Evolutionary conservation across 2,888 invertebrate genomes (phyloP), one percentile per base, ranked within the genome.

Genomic region (Metalampra italica): DNA sequence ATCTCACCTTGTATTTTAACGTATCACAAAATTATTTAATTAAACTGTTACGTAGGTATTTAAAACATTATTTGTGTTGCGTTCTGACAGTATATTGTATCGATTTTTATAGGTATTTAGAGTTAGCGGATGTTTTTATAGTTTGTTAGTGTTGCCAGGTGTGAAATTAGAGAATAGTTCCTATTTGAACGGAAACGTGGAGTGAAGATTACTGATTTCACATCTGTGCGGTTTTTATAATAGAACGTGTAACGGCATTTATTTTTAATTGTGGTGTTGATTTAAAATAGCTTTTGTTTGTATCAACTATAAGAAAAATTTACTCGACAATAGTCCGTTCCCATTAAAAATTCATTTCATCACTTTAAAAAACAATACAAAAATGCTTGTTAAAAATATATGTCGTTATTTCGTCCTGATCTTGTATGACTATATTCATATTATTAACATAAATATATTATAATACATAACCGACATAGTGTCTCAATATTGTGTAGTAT

Each of bases 401-500:
- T 34, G 11, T 34, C 9, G 34, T 34, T 11, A 37, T 37, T 12
- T 37, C 11, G 7, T 37, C 7, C 8, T 37, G 7, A 11, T 12
- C 8, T 37, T 30, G 11, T 38, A 36, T 37, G 12, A n/a, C 38
- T 45, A 37, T 38, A 38, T 45, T 38, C n/a, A 29, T 34, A 30
- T 45, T 38, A 38, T 29, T 45, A 45, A 37, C 29, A 38, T 22
- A 30, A n/a, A n/a, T n/a, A n/a, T n/a, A n/a, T n/a, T n/a, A n/a
- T n/a, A n/a, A n/a, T 39, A 29, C 49, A 32, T 44, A 54, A 50
- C 46, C 50, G 54, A 29, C 22, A 37, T 30, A 32, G 37, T 46
- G 46, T 32, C 38, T 42, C 14, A 37, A 30, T 46, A 50, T 59
- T 59, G 63, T 59, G 57, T 59, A 57, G 60, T 60, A 57, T 43